Conservation (phyloP, 2,797 vertebrate genomes). For the Anguilla marmorata region DNA sequence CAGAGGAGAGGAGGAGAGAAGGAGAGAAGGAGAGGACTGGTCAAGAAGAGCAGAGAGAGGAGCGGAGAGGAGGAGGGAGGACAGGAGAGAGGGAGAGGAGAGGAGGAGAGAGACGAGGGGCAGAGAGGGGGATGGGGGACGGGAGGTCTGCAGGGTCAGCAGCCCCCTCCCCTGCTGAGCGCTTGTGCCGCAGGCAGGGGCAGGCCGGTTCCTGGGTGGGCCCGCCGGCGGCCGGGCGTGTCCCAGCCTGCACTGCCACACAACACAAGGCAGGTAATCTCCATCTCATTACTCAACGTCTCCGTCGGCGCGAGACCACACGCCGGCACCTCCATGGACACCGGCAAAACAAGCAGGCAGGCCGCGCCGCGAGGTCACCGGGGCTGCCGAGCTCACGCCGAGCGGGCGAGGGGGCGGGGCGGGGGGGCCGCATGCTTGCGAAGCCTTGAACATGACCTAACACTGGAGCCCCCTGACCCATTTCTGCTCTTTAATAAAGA, state of each 20-base stretch:
- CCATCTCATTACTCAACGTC: conserved; percentile 61
- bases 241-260: conserved; percentile 31
- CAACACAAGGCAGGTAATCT: conserved; percentile 19
- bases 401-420: not conserved
- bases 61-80: not conserved
- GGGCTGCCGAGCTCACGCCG: not conserved
- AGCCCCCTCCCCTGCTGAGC: not conserved
- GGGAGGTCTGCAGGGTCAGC: conserved; percentile 29
- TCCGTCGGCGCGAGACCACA: conserved; percentile 56
- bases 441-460: conserved; percentile 24
- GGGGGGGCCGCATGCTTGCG: not conserved
- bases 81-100: conserved; percentile 34
- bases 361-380: not conserved
- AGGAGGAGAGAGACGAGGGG: not conserved
- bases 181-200: conserved; percentile 1
- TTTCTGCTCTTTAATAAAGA: not conserved
- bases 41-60: too few species aligned
- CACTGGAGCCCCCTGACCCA: not conserved
- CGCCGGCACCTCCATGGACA: conserved; percentile 32
- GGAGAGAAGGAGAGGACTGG: too few species aligned
- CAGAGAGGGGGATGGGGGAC: not conserved
- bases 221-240: conserved; percentile 14
- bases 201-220: conserved; percentile 25
- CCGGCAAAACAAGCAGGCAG: conserved; percentile 26
- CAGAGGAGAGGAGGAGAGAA: too few species aligned